Evolutionary conservation across 2,888 invertebrate species (phyloP), one percentile per base, ranked within the genome.

Genomic region (Linnaemya tessellans): DNA sequence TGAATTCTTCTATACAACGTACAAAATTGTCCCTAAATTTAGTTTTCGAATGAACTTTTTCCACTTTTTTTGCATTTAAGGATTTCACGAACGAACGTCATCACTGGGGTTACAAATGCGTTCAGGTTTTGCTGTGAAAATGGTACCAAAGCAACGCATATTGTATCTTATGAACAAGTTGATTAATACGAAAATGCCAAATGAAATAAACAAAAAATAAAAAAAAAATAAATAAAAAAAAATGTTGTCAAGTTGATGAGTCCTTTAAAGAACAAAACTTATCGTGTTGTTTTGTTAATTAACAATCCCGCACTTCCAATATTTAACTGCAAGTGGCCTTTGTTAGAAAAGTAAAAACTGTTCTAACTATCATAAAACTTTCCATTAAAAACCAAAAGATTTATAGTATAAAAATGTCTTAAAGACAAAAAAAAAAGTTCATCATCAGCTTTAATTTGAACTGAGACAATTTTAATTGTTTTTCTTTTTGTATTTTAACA

Each of bases 311-410:
- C 20, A 20, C 20, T 46, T 43, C 49, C 41, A 25, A 62, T 43
- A 68, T 74, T 30, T 77, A 46, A 75, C 43, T 64, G 49, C 70
- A 64, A 82, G 75, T 75, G 64, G 62, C 70, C 77, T 82, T 82
- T 77, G 38, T 68, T 64, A 65, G 22, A 64, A 58, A 71, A 56
- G 1, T 46, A 56, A 25, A 5, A 49, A 65, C 38, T 49, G 11
- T 58, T 58, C 15, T 41, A 68, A 54, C 75, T 75, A 54, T 30
- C 22, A 79, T 54, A 51, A 62, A 60, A 62, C 35, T 35, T 54
- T 7, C 30, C 41, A 22, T 56, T 20, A 30, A 30, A 46, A 54
- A 56, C 15, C 25, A 18, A 54, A 71, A 56, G 9, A 46, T 65
- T 43, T 58, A 35, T 62, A 54, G 38, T 20, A 18, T 41, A 30